A percentile compares a stretch with the other conserved stretches of the same genome.
Evolutionary conservation across 1,140 invertebrate species (phyloP).

Genomic region (Cherax destructor): DNA sequence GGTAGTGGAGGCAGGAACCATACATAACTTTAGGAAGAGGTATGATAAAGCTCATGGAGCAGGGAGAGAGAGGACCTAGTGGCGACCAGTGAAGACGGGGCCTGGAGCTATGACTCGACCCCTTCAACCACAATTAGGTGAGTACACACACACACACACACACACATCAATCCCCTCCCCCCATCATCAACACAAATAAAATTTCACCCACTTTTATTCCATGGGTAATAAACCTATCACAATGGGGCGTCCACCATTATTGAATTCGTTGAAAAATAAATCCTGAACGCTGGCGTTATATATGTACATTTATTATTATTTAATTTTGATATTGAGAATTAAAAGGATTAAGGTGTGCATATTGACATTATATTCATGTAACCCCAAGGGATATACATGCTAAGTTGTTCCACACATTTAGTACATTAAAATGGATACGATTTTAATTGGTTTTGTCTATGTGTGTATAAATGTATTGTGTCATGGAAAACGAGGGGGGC

Average conservation of each 20-base stretch:
- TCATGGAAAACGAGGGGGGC: neutral
- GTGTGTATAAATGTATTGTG: slow-evolving; percentile 31
- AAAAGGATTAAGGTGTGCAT: neutral
- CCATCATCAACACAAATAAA: neutral
- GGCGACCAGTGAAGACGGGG: too few relatives aligned
- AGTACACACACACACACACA: too few relatives aligned
- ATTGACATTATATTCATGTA: neutral
- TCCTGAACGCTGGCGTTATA: neutral
- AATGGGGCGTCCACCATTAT: neutral
- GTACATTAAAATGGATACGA: slow-evolving; percentile 39
- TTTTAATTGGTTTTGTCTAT: slow-evolving; percentile 19
- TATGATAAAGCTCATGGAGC: too few relatives aligned
- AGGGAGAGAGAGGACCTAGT: too few relatives aligned
- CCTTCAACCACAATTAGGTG: too few relatives aligned
- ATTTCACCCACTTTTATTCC: neutral
- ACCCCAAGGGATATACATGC: too few relatives aligned
- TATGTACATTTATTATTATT: slow-evolving; percentile 7
- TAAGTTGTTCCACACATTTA: neutral
- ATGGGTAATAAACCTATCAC: neutral
- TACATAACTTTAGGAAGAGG: too few relatives aligned
- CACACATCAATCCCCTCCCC: neutral
- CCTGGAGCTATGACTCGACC: too few relatives aligned
- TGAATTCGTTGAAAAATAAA: slow-evolving; percentile 1
- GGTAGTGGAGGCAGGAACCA: too few relatives aligned
- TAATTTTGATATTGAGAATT: slow-evolving; percentile 7